These are phyloP conservation scores for Propithecus perrieri DNA, from an alignment of 2,797 vertebrate genomes.

Conservation along the genomic window DNA sequence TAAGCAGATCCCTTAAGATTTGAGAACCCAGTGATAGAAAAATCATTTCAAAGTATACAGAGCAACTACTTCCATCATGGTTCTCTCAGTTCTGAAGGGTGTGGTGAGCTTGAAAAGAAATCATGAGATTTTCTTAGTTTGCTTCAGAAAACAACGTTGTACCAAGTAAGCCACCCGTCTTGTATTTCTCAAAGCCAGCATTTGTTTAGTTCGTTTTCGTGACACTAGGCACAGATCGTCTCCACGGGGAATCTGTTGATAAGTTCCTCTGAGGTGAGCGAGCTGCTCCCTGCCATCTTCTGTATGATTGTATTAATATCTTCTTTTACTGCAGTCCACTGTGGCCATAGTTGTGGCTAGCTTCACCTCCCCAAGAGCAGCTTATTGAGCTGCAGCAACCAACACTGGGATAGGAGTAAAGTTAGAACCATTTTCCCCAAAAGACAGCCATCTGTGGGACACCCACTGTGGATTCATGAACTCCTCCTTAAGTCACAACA, in stretches of 20 bases:
- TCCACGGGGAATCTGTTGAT: not conserved
- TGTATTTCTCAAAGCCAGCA: not conserved
- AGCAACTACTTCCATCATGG: not conserved
- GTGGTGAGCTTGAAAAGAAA: not conserved
- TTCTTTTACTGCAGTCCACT: not conserved
- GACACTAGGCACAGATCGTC: too few species aligned
- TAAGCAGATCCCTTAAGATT: not conserved
- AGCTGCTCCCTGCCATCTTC: not conserved
- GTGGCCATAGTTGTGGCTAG: too few species aligned
- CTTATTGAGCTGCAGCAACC: not conserved
- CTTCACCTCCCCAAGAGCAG: not conserved
- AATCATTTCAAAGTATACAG: not conserved
- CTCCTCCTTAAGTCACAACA: not conserved
- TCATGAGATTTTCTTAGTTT: not conserved
- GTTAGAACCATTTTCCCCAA: not conserved
- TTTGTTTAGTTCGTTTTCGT: not conserved
- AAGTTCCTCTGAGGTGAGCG: not conserved
- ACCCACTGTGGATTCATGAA: not conserved
- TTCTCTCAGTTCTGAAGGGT: not conserved
- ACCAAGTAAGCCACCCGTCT: not conserved
- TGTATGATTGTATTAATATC: not conserved
- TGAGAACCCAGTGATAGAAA: not conserved
- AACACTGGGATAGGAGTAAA: not conserved
- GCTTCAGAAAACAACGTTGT: not conserved
- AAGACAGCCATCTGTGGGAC: not conserved